Percentiles rank a stretch among this genome's conserved stretches.
Conservation (phyloP, 1,140 invertebrate species). For the Zaprionus kolodkinae region DNA sequence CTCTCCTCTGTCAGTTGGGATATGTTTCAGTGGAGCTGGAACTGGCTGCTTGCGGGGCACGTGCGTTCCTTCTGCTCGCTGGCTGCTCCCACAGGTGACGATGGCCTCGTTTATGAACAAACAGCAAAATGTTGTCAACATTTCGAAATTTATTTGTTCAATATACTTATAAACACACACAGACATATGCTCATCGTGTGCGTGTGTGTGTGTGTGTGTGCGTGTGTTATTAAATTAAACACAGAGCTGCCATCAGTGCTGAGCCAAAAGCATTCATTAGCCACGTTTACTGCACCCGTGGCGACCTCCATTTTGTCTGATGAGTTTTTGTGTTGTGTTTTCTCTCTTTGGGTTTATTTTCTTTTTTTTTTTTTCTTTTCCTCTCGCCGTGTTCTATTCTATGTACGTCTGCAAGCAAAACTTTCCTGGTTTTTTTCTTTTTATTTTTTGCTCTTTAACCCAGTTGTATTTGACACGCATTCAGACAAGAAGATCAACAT, state of each 20-base stretch:
- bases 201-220: conserved; percentile 36
- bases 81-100: conserved; percentile 76
- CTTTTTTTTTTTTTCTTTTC: conserved; percentile 12
- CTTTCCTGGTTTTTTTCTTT: conserved; percentile 49
- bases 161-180: conserved; percentile 62
- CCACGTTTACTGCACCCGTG: conserved; percentile 82
- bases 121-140: conserved; percentile 82
- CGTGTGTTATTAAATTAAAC: conserved; percentile 83
- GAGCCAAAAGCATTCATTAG: conserved; percentile 82
- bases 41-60: conserved; percentile 33
- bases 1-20: conserved; percentile 19
- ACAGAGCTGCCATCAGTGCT: conserved; percentile 77
- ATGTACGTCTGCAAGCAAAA: conserved; percentile 54
- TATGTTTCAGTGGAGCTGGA: conserved; percentile 19
- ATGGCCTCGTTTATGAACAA: conserved; percentile 82
- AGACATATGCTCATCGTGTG: conserved; percentile 48
- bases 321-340: conserved; percentile 65
- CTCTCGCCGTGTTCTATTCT: conserved; percentile 2
- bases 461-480: neutral
- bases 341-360: conserved; percentile 30
- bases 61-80: conserved; percentile 40
- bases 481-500: neutral
- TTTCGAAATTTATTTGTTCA: conserved; percentile 83
- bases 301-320: conserved; percentile 79
- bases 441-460: conserved; percentile 51